Conservation (phyloP, 1,140 invertebrate genomes). For the Limonius californicus region DNA sequence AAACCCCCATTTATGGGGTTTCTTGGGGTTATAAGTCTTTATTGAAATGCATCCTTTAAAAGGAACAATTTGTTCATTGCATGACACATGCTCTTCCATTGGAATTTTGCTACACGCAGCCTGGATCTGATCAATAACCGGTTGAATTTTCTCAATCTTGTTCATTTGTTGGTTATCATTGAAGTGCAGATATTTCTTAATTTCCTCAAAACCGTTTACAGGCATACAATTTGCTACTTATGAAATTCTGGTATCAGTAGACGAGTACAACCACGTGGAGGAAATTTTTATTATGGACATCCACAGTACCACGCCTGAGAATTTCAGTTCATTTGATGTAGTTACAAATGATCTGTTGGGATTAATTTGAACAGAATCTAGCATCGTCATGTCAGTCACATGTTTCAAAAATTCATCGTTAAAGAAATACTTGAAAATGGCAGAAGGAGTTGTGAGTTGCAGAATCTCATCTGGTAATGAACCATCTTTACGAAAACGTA, state of each 20-base stretch:
- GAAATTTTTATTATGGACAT: constrained; percentile 30
- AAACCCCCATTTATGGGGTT: constrained; percentile 44
- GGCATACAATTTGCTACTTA: constrained; percentile 32
- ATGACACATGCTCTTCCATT: constrained; percentile 37
- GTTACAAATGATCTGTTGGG: constrained; percentile 20
- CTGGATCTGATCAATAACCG: constrained; percentile 31
- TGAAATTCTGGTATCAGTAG: constrained; percentile 25
- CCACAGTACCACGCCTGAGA: constrained; percentile 32
- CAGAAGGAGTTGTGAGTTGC: too few species aligned
- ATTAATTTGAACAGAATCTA: too few species aligned
- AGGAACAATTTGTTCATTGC: constrained; percentile 41
- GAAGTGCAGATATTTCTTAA: constrained; percentile 39
- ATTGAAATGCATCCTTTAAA: constrained; percentile 35
- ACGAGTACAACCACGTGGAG: constrained; percentile 32
- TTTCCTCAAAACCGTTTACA: constrained; percentile 34
- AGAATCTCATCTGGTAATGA: too few species aligned
- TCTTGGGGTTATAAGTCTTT: constrained; percentile 39
- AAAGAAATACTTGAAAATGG: too few species aligned
- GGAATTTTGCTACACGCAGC: constrained; percentile 30
- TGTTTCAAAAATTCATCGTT: too few species aligned
- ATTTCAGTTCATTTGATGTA: constrained; percentile 32
- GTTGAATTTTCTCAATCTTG: constrained; percentile 32
- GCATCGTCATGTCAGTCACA: too few species aligned
- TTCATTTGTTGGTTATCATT: constrained; percentile 29
- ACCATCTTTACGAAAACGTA: too few species aligned